Evolutionary conservation across 2,888 invertebrate species (phyloP).

Genomic region (Drosophila acutilabella): DNA sequence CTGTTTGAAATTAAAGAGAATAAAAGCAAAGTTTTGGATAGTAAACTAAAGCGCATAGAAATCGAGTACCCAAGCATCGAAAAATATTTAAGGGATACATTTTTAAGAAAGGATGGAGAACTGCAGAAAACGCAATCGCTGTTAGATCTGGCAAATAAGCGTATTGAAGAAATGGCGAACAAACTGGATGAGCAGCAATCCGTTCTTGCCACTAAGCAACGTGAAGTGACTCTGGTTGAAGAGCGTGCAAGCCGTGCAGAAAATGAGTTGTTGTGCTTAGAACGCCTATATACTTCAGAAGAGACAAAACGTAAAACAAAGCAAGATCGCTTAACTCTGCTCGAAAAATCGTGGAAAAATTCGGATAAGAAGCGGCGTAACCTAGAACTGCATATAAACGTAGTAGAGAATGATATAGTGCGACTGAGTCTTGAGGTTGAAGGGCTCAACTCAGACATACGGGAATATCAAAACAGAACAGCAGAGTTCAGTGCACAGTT

Average conservation of each 20-base stretch:
- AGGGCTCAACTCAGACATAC: constrained; percentile 67
- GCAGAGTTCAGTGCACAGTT: constrained; percentile 22
- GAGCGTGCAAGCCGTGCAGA: constrained; percentile 22
- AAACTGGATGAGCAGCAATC: constrained; percentile 43
- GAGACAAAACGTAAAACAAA: constrained; percentile 20
- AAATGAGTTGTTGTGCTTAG: constrained; percentile 17
- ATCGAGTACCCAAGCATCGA: not conserved
- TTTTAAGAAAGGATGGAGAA: constrained; percentile 15
- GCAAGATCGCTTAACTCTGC: constrained; percentile 58
- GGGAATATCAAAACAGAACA: constrained; percentile 6
- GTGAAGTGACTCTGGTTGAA: constrained; percentile 27
- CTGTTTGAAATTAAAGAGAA: not conserved
- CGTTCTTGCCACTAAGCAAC: constrained; percentile 11
- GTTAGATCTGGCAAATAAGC: constrained; percentile 26
- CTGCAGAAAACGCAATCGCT: constrained; percentile 21
- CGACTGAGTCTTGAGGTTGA: constrained; percentile 74
- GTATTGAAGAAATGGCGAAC: constrained; percentile 30
- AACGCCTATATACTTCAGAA: constrained; percentile 4
- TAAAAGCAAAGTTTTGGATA: not conserved
- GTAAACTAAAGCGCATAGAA: constrained; percentile 2
- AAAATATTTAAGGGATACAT: not conserved
- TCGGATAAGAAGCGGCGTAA: constrained; percentile 67
- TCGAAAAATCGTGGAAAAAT: constrained; percentile 66
- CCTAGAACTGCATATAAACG: constrained; percentile 56
- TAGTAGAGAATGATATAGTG: constrained; percentile 65